Evolutionary conservation across 1,140 invertebrate genomes (phyloP).

Genomic region (Melipona quadrifasciata): DNA sequence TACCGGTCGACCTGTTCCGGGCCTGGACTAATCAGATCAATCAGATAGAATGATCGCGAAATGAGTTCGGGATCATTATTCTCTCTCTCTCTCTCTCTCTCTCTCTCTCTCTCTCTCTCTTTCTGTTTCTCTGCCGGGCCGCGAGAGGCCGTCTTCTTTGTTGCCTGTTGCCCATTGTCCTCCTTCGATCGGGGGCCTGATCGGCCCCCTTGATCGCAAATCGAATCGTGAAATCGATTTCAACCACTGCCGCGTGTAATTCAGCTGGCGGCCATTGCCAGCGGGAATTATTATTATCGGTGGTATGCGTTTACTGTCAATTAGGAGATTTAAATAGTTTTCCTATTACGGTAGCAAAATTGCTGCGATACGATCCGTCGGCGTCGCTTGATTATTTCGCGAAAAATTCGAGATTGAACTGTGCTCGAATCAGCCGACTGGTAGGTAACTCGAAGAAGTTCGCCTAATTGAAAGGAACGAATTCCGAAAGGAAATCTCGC

Average conservation of each 20-base stretch:
- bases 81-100: neutral
- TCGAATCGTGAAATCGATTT: slow-evolving; percentile 75
- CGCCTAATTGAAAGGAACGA: neutral
- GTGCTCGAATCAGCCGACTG: no score
- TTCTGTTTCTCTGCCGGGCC: neutral
- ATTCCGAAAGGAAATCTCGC: neutral
- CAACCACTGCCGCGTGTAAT: slow-evolving; percentile 45
- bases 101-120: no score
- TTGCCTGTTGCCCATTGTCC: slow-evolving; percentile 4
- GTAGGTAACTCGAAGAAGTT: neutral
- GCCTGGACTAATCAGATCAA: slow-evolving; percentile 80
- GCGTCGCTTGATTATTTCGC: neutral
- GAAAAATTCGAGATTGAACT: neutral
- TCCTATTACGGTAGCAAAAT: neutral
- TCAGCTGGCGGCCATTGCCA: slow-evolving; percentile 10
- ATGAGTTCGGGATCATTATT: slow-evolving; percentile 78
- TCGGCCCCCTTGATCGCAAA: slow-evolving; percentile 72
- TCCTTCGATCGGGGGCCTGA: slow-evolving; percentile 6
- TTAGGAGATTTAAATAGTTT: slow-evolving; percentile 14
- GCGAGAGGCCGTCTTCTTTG: neutral
- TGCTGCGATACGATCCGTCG: neutral
- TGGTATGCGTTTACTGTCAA: slow-evolving; percentile 1
- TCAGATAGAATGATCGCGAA: slow-evolving; percentile 76
- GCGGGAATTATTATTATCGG: neutral
- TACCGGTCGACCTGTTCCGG: slow-evolving; percentile 75